Conservation (phyloP, 2,113 vertebrate genomes). For the Scomber scombrus region DNA sequence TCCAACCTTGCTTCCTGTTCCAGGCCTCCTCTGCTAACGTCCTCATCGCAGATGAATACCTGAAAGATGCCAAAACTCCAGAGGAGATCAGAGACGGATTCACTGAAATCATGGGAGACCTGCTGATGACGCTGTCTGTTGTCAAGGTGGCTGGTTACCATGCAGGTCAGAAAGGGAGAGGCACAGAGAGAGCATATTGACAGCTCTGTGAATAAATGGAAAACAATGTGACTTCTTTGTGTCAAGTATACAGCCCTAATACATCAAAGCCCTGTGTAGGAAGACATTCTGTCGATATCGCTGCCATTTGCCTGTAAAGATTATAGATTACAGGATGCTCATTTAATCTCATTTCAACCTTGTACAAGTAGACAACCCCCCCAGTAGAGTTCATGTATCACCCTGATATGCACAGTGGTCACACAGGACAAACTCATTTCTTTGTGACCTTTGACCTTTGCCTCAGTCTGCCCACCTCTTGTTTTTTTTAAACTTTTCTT, state of each 20-base stretch:
- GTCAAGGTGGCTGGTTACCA: constrained; percentile 84
- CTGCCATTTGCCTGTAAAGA: background rate
- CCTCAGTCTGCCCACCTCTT: background rate
- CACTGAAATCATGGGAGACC: constrained; percentile 85
- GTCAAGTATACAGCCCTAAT: no score
- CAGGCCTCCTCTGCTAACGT: constrained; percentile 66
- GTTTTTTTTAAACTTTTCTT: background rate
- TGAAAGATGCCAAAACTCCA: constrained; percentile 82
- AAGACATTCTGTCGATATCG: background rate
- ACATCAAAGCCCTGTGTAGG: background rate
- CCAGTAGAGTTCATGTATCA: background rate
- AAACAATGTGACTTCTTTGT: background rate
- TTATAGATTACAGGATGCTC: background rate
- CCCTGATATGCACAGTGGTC: background rate
- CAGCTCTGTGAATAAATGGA: background rate
- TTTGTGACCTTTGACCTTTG: constrained; percentile 12
- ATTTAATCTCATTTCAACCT: background rate
- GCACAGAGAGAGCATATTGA: background rate
- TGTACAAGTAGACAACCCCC: no score
- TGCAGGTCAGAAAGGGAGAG: constrained; percentile 74
- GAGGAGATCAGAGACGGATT: constrained; percentile 81
- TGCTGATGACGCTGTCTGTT: constrained; percentile 82
- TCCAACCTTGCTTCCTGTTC: background rate
- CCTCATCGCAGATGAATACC: constrained; percentile 81
- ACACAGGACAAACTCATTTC: background rate